Base-by-base conservation (phyloP, 37 sponge, comb jelly and placozoan genomes). In the Tethya wilhelma region DNA sequence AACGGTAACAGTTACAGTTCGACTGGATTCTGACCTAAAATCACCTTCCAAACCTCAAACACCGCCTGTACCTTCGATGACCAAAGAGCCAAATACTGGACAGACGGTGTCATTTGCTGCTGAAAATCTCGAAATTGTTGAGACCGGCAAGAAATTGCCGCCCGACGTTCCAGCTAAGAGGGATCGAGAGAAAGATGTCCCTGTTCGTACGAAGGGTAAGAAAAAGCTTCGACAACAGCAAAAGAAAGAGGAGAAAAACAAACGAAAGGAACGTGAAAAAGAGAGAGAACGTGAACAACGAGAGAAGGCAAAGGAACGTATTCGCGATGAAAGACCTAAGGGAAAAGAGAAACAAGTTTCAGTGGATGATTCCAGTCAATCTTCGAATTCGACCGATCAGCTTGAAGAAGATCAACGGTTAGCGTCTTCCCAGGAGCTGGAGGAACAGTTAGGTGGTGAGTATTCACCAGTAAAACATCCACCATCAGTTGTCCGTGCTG, bases 41-140 rank as follows among this genome's bases (percentile, higher is more conserved):
- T n/a, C n/a, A n/a, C n/a, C n/a, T n/a, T n/a, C n/a, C n/a, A n/a
- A n/a, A 55, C 20, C 56, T 22, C 17, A 20, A 22, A 17, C 20
- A 17, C 17, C 56, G 17, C 56, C 56, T 55, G 56, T 22, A 22
- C 56, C 56, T 20, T 17, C 17, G 56, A 20, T 81, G n/a, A 55
- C 82, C 14, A 88, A 88, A 57, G 89, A 88, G 34, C 83, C 82
- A 1, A 62, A 62, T 25, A 88, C 89, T 7, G 89, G 89, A 26
- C 89, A 89, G 71, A 72, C 89, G 2, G 40, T 89, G 42, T 79
- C 64, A 1, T 43, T 82, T 5, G 14, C 28, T 73, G 63, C 36
- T 6, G 49, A 58, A 5, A 28, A 30, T 14, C 39, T 60, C 43
- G 40, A 75, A 39, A 74, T 4, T 0, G 30, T 37, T 8, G 17